Evolutionary conservation across 2,113 vertebrate species (phyloP), one percentile per base, ranked within the genome.

Genomic region (Hippocampus zosterae): DNA sequence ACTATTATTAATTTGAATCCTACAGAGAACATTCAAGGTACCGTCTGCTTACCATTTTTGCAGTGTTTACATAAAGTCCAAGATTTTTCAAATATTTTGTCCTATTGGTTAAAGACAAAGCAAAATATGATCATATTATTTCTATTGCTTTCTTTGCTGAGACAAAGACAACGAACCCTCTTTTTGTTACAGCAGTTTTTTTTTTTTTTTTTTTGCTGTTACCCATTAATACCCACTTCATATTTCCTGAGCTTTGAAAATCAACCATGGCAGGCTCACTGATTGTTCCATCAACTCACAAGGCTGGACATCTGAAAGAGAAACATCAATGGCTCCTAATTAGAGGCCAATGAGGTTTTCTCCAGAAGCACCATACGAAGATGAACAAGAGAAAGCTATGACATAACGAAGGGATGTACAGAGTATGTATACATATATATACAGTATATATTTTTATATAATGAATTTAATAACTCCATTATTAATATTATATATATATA

Each of bases 281-380:
- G 64, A 85, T 81, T 76, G 75, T 59, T 65, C 64, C 61, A 50
- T 68, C 29, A 65, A 74, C 56, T 48, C 50, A 33, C 67, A 46
- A 52, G 63, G 37, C 52, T 10, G 1, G 55, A 65, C 50, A 42
- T 79, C 60, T 71, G 40, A 25, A 61, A 69, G 77, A 78, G 55
- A 78, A 79, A 78, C 60, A 70, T 72, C 56, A 68, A 62, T 25
- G 41, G 41, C 27, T 67, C 53, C 70, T 78, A 73, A 85, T 86
- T 80, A 86, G 18, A 82, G 72, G 50, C 19, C 61, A 79, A 56
- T 71, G 66, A 52, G 65, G 59, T 70, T 83, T 80, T 62, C 67
- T 80, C 52, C 67, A 66, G 9, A 65, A 65, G 66, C 73, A 25
- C 6, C 69, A 44, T 46, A 55, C 19, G 67, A 66, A 42, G 62